phyloP scores from a whole-genome alignment of 2,888 invertebrate genomes.

The Agonopterix heracliana region DNA sequence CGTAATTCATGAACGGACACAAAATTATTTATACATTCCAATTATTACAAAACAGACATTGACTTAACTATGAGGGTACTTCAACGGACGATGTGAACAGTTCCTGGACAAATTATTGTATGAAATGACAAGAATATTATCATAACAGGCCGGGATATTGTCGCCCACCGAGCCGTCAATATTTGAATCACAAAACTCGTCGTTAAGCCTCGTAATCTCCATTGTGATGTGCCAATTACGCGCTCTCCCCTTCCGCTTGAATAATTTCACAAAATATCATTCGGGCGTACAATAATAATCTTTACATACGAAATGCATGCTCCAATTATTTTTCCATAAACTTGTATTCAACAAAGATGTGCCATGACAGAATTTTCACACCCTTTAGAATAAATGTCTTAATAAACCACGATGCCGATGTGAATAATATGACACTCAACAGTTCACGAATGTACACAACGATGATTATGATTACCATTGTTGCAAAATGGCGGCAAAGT shows the following conservation, averaged over 20 bases:
- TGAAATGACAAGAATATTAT: conserved; percentile 60
- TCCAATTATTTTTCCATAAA: neutral
- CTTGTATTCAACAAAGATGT: neutral
- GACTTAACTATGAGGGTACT: conserved; percentile 25
- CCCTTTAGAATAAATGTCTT: too few species aligned
- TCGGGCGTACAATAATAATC: neutral
- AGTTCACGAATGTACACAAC: neutral
- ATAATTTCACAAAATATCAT: conserved; percentile 56
- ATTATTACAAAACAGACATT: conserved; percentile 29
- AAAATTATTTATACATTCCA: conserved; percentile 32
- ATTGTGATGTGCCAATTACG: conserved; percentile 71
- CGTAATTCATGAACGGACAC: conserved; percentile 1
- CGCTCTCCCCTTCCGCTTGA: conserved; percentile 71
- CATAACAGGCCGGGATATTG: conserved; percentile 61
- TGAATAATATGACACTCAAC: neutral
- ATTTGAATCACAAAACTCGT: conserved; percentile 71
- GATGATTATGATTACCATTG: neutral
- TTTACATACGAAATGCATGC: neutral
- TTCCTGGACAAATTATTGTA: conserved; percentile 55
- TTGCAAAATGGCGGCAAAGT: too few species aligned
- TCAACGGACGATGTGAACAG: conserved; percentile 27
- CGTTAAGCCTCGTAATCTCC: conserved; percentile 67
- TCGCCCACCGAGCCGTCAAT: conserved; percentile 59
- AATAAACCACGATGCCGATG: too few species aligned
- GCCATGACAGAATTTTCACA: too few species aligned